Base-by-base conservation (phyloP, 2,113 vertebrate genomes). In the Gnathonemus echidnorhynchus region DNA sequence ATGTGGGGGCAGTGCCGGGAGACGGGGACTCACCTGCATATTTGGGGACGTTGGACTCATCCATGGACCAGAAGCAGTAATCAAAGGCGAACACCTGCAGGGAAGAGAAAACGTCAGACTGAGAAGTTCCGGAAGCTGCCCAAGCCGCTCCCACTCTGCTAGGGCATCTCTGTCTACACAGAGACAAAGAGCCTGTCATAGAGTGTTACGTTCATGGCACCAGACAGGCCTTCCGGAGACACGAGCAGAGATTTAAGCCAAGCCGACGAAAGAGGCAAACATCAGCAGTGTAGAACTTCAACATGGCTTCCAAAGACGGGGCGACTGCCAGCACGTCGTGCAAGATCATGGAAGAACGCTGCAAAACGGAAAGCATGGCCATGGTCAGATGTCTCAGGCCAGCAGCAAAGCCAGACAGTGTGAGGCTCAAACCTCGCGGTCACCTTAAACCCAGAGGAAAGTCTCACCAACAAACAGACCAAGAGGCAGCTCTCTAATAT, bases 21-120 rank as follows among this genome's bases (percentile, higher is more conserved):
- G 8, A 46, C 49, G 49, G 84, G 91, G 91, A 93, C 94, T 97
- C 96, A 99, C 98, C 98, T 88, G 98, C 98, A 93, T 99, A 99
- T 96, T 99, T 99, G 58, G 96, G 94, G 92, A 96, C 95, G 93
- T 99, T 98, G 92, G 97, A 97, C 94, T 99, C 98, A 94, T 99
- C 98, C 97, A 99, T 98, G 93, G 98, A 99, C 98, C 98, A 99
- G 95, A 99, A 99, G 94, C 98, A 99, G 94, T 99, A 97, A 96
- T 99, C 98, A 93, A 99, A 99, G 93, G 98, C 98, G 94, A 99
- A 99, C 91, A 99, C 98, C 98, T 99, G 94, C 70, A 91, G n/a
- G 85, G 90, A 89, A 88, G 39, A 94, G 89, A 77, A 62, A 66
- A 62, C 17, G 21, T 24, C 35, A 92, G 86, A 88, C 31, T 77